phyloP scores from a whole-genome alignment of 2,113 vertebrate species.

The Scomber japonicus region DNA sequence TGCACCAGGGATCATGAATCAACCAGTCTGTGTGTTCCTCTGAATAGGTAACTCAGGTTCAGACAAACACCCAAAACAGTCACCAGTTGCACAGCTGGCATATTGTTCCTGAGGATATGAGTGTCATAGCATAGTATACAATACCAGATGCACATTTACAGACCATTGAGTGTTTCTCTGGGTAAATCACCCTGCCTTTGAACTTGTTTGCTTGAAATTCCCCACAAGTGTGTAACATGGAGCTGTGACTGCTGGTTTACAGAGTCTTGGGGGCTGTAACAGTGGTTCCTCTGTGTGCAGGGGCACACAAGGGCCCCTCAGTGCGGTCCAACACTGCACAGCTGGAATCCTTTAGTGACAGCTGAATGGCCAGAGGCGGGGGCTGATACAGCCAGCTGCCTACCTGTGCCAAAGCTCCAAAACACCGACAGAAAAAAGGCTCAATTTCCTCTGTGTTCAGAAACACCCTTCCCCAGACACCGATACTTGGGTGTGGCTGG shows the following conservation, averaged over 20 bases:
- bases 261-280: conserved; percentile 57
- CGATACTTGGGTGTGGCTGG: conserved; percentile 75
- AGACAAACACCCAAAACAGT: conserved; percentile 53
- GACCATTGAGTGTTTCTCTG: conserved; percentile 46
- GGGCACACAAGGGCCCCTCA: conserved; percentile 52
- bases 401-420: conserved; percentile 58
- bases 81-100: conserved; percentile 54
- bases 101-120: conserved; percentile 37
- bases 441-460: conserved; percentile 47
- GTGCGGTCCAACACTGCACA: conserved; percentile 64
- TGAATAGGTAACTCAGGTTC: conserved; percentile 42
- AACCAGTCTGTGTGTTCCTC: conserved; percentile 36
- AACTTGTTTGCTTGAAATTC: conserved; percentile 84
- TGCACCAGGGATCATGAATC: conserved; percentile 62
- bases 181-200: conserved; percentile 62
- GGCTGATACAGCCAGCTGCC: conserved; percentile 46
- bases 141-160: conserved; percentile 51
- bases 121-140: conserved; percentile 23
- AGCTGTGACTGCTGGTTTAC: conserved; percentile 57
- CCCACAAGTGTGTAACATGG: conserved; percentile 73
- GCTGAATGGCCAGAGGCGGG: conserved; percentile 66
- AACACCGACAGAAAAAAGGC: conserved; percentile 11
- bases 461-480: conserved; percentile 39
- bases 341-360: conserved; percentile 82
- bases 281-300: conserved; percentile 78